These are phyloP conservation scores for Neosilurus hyrtlii DNA, from an alignment of 2,797 vertebrate genomes.

Conservation along the genomic window DNA sequence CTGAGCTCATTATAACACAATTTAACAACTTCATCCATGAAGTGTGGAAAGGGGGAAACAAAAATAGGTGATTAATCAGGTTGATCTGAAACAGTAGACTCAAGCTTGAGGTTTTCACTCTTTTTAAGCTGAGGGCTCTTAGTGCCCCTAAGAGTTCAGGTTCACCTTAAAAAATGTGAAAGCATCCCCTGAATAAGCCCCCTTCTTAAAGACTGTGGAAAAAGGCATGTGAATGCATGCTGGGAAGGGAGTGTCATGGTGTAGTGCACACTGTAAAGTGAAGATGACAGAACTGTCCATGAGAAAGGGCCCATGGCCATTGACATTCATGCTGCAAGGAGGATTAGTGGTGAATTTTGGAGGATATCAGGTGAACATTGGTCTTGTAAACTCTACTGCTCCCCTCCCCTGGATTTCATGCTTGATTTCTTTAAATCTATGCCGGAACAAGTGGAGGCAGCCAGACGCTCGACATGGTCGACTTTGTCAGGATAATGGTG, in stretches of 20 bases:
- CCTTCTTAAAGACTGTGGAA: not conserved
- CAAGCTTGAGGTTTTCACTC: not conserved
- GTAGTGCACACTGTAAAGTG: constrained; percentile 30
- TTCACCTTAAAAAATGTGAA: constrained; percentile 41
- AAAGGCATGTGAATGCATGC: constrained; percentile 36
- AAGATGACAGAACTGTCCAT: constrained; percentile 37
- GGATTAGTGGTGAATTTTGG: constrained; percentile 45
- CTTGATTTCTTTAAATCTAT: constrained; percentile 32
- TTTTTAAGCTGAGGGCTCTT: constrained; percentile 49
- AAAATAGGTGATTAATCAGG: constrained; percentile 24
- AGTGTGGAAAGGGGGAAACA: constrained; percentile 10
- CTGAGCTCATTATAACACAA: constrained; percentile 30
- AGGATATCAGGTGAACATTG: constrained; percentile 48
- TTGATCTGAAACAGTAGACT: constrained; percentile 17
- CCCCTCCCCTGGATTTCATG: constrained; percentile 39
- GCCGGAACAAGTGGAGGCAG: constrained; percentile 26
- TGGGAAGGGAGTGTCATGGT: constrained; percentile 33
- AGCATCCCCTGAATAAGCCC: constrained; percentile 13
- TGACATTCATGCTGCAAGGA: constrained; percentile 28
- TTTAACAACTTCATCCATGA: constrained; percentile 26
- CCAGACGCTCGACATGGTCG: constrained; percentile 10
- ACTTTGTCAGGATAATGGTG: constrained; percentile 31
- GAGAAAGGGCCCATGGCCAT: constrained; percentile 32
- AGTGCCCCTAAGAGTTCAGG: constrained; percentile 50
- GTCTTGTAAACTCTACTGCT: constrained; percentile 26